phyloP scores from a whole-genome alignment of 1,140 invertebrate species.

The Drosophila saltans region DNA sequence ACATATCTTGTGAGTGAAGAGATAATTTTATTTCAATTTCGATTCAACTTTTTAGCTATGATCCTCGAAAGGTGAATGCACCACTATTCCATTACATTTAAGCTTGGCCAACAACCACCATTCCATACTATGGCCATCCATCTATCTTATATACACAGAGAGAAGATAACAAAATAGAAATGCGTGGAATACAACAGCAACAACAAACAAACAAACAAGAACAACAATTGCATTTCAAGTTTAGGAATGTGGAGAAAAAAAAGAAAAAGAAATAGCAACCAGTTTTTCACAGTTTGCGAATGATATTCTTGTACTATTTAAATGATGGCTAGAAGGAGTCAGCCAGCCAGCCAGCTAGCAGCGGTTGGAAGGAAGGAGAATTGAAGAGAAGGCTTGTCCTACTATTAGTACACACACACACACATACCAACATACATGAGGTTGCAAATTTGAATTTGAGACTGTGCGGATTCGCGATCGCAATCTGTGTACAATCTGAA shows the following conservation, averaged over 20 bases:
- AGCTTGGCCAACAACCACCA: background rate
- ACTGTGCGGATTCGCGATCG: constrained; percentile 22
- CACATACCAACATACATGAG: constrained; percentile 38
- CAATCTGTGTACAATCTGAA: constrained; percentile 31
- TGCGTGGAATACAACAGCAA: constrained; percentile 6
- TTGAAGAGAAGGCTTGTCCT: constrained; percentile 19
- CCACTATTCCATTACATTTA: too few species aligned
- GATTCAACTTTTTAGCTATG: too few species aligned
- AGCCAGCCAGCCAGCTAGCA: too few species aligned
- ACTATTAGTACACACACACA: constrained; percentile 22
- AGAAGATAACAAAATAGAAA: constrained; percentile 21
- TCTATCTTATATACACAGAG: constrained; percentile 4
- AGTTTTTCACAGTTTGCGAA: constrained; percentile 39
- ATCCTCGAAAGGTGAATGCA: too few species aligned
- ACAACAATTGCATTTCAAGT: constrained; percentile 35
- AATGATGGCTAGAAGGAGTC: constrained; percentile 33
- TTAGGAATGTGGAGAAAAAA: constrained; percentile 38
- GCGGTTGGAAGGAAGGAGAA: background rate
- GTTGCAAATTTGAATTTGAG: constrained; percentile 58
- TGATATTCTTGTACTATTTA: constrained; percentile 54
- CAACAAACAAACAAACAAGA: constrained; percentile 21
- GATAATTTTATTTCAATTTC: too few species aligned
- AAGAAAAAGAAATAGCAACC: constrained; percentile 31
- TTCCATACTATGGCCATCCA: background rate
- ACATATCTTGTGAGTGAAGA: too few species aligned